Percentiles rank a stretch among this genome's conserved stretches.
Evolutionary conservation across 2,888 invertebrate genomes (phyloP).

Genomic region (Plebejus melissa): DNA sequence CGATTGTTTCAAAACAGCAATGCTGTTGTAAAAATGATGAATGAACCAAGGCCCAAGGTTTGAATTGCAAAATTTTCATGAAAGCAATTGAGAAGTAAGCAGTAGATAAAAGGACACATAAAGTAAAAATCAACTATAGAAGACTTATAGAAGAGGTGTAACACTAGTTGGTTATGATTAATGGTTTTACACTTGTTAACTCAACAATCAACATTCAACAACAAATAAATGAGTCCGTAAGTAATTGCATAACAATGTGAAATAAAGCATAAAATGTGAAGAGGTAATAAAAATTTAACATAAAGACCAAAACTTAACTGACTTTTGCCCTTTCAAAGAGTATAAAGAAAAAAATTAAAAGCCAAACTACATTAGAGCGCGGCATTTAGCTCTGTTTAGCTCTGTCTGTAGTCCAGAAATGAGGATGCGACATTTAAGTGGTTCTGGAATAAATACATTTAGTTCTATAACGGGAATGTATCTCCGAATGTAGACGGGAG

Average conservation of each 20-base stretch:
- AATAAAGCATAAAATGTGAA: not conserved
- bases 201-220: not conserved
- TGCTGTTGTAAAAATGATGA: not conserved
- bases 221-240: not conserved
- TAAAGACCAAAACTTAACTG: not conserved
- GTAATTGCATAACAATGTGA: not conserved
- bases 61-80: not conserved
- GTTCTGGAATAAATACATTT: conserved; percentile 36
- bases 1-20: conserved; percentile 1
- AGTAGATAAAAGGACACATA: not conserved
- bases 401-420: conserved; percentile 1
- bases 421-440: conserved; percentile 28
- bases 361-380: conserved; percentile 5
- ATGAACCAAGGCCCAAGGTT: not conserved
- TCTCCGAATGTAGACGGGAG: conserved; percentile 29
- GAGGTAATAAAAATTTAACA: not conserved
- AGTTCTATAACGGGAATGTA: conserved; percentile 63
- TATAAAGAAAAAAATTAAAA: not conserved
- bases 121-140: not conserved
- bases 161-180: not conserved
- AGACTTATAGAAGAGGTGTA: not conserved
- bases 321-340: not conserved
- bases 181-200: not conserved
- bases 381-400: not conserved
- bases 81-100: not conserved